Conservation (phyloP, 2,113 vertebrate genomes). For the Urocolius indicus region DNA sequence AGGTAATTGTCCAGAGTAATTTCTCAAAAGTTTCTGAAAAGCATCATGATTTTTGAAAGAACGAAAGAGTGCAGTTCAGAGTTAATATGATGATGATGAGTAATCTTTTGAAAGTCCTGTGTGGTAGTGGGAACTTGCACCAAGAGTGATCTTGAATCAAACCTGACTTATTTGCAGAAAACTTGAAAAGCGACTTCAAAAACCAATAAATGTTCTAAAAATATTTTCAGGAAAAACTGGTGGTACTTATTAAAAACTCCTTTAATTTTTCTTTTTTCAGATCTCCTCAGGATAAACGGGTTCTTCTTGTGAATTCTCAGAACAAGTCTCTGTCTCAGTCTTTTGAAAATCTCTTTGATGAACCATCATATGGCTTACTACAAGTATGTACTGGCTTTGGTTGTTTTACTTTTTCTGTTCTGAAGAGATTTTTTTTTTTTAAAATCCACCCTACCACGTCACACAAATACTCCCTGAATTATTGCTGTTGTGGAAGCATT, state of each 20-base stretch:
- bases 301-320: constrained; percentile 86
- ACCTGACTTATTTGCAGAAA: not conserved
- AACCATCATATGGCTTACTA: constrained; percentile 88
- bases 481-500: not conserved
- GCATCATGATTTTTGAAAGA: not conserved
- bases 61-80: not conserved
- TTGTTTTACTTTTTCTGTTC: not conserved
- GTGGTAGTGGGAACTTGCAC: not conserved
- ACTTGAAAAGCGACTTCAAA: not conserved
- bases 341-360: constrained; percentile 97
- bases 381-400: constrained; percentile 78
- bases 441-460: not conserved
- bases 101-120: not conserved
- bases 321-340: constrained; percentile 93
- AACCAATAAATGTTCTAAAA: not conserved
- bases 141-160: not conserved
- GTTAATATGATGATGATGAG: not conserved
- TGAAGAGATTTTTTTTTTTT: not conserved
- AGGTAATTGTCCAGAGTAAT: not conserved
- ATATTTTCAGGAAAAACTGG: not conserved
- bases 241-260: not conserved
- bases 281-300: constrained; percentile 81
- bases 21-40: not conserved
- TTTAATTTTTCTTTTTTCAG: constrained; percentile 69
- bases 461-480: not conserved